Percentiles rank a stretch among this genome's conserved stretches.
phyloP scores from a whole-genome alignment of 2,113 vertebrate genomes.

The Perca schrenkii region DNA sequence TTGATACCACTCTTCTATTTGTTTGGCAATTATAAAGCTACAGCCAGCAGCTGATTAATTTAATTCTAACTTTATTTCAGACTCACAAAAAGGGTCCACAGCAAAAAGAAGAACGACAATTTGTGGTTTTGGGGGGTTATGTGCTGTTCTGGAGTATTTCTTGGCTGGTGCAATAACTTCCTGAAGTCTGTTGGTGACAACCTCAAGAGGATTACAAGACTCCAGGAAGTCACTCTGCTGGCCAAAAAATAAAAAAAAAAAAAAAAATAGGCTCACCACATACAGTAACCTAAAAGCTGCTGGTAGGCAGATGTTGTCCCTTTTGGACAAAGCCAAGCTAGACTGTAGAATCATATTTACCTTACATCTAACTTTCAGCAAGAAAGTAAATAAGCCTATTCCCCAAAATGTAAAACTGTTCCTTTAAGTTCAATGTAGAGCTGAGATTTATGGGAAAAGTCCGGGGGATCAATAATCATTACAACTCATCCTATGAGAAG shows the following conservation, averaged over 20 bases:
- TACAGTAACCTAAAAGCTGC: background rate
- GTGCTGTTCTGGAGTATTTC: background rate
- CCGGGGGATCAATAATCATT: background rate
- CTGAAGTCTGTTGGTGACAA: background rate
- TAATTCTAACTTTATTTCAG: too few relatives aligned
- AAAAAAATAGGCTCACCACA: background rate
- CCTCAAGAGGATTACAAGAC: background rate
- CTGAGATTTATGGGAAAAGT: background rate
- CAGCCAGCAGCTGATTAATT: background rate
- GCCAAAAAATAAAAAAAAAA: too few relatives aligned
- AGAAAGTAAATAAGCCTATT: background rate
- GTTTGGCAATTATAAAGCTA: background rate
- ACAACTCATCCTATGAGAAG: background rate
- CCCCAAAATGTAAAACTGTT: too few relatives aligned
- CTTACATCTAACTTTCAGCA: background rate
- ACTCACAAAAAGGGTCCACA: too few relatives aligned
- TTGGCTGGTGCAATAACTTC: background rate
- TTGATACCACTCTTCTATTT: background rate
- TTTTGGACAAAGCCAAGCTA: background rate
- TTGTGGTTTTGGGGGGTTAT: background rate
- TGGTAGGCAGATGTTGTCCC: background rate
- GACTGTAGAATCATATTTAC: background rate
- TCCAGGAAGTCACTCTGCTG: background rate
- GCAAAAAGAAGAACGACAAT: background rate
- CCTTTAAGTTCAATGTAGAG: background rate